Evolutionary conservation across 2,113 vertebrate genomes (phyloP).

Genomic region (Apistogramma diplotaenia): DNA sequence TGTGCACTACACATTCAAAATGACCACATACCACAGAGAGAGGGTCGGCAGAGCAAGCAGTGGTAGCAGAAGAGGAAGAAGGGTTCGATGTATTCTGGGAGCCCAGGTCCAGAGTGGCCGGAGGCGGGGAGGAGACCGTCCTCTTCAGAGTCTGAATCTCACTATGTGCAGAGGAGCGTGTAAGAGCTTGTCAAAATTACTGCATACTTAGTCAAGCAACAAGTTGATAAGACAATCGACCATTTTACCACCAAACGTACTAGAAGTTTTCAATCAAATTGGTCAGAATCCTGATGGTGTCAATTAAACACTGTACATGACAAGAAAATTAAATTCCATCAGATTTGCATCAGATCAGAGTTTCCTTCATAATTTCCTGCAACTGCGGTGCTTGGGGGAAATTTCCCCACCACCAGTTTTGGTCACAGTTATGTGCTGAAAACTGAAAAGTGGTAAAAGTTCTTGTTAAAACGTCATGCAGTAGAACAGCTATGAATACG

Average conservation of each 20-base stretch:
- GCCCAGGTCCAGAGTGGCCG: conserved; percentile 64
- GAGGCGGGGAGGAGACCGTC: conserved; percentile 76
- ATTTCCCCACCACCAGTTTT: not conserved
- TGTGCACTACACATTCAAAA: not conserved
- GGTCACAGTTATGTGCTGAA: not conserved
- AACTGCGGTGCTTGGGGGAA: not conserved
- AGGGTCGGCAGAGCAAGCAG: conserved; percentile 26
- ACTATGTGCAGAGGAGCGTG: conserved; percentile 67
- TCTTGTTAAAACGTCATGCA: not conserved
- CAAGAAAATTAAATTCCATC: not conserved
- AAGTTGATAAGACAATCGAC: not conserved
- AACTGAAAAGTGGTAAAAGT: not conserved
- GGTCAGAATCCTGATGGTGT: not conserved
- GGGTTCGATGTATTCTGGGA: conserved; percentile 70
- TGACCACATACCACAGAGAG: conserved; percentile 47
- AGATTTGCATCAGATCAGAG: not conserved
- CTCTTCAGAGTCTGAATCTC: conserved; percentile 90
- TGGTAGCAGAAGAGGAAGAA: conserved; percentile 16
- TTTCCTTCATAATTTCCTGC: conserved; percentile 16
- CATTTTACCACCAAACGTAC: not conserved
- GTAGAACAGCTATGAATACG: not conserved
- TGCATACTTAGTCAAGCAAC: not conserved
- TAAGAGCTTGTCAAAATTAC: not conserved
- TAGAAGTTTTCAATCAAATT: not conserved
- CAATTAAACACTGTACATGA: not conserved